phyloP scores from a whole-genome alignment of 1,140 invertebrate genomes.

The Drosophila micromelanica region DNA sequence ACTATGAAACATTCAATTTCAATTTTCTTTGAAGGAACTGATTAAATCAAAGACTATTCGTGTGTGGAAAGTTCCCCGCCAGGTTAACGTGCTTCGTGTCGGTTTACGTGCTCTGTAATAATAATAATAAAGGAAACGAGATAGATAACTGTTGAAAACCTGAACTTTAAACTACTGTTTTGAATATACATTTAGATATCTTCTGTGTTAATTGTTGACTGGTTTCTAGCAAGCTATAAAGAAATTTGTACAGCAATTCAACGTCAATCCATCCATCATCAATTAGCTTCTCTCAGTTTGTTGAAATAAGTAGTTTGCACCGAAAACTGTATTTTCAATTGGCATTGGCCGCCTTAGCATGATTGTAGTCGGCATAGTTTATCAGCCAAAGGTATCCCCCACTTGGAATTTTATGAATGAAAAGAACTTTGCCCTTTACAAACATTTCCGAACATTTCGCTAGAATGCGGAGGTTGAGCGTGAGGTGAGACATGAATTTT shows the following conservation, averaged over 20 bases:
- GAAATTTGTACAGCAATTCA: slow-evolving; percentile 2
- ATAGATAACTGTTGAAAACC: background rate
- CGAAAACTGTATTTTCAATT: slow-evolving; percentile 23
- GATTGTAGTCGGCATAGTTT: slow-evolving; percentile 20
- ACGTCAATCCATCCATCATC: slow-evolving; percentile 18
- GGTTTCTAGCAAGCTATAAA: background rate
- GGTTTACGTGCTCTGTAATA: background rate
- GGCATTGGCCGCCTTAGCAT: background rate
- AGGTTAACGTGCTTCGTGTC: background rate
- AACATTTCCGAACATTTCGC: background rate
- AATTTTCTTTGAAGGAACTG: too few relatives aligned
- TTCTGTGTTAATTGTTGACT: slow-evolving; percentile 1
- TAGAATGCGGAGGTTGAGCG: too few relatives aligned
- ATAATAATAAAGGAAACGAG: background rate
- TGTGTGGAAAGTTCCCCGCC: background rate
- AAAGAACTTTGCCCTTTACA: slow-evolving; percentile 48
- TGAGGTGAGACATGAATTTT: too few relatives aligned
- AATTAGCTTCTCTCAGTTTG: slow-evolving; percentile 14
- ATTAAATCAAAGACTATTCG: too few relatives aligned
- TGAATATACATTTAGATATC: background rate
- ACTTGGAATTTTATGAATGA: slow-evolving; percentile 57
- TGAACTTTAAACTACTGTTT: slow-evolving; percentile 1
- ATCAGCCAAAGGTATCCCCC: slow-evolving; percentile 17
- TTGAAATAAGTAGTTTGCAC: slow-evolving; percentile 38
- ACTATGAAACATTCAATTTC: slow-evolving; percentile 10